Percentiles rank a stretch among this genome's conserved stretches.
Conservation (phyloP, 2,797 vertebrate species). For the Cryptoprocta ferox region DNA sequence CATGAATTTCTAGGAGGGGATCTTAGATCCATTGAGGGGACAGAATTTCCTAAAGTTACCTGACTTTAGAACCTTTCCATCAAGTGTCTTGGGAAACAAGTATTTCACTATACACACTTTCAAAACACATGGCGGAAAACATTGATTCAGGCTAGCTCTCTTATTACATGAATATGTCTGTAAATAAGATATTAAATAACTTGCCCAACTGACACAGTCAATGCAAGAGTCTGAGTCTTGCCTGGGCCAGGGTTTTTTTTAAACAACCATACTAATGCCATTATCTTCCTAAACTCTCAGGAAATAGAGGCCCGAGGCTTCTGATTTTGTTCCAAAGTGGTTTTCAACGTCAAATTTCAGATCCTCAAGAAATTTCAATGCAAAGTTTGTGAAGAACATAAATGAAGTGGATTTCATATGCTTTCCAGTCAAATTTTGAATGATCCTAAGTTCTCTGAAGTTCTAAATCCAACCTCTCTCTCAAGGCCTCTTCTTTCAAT, state of each 20-base stretch:
- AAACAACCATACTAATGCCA: neutral
- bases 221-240: neutral
- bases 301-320: neutral
- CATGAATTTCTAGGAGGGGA: neutral
- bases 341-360: constrained; percentile 24
- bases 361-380: neutral
- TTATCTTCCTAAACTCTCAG: neutral
- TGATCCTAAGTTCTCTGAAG: neutral
- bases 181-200: neutral
- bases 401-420: neutral
- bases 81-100: neutral
- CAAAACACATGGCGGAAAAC: neutral
- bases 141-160: neutral
- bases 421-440: neutral
- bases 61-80: neutral
- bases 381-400: neutral
- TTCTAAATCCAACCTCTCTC: neutral
- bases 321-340: constrained; percentile 1
- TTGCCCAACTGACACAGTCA: neutral
- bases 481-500: neutral
- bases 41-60: neutral
- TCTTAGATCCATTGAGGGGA: neutral
- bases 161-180: neutral
- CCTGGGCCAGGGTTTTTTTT: neutral
- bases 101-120: neutral